Evolutionary conservation across 2,888 invertebrate species (phyloP), one percentile per base, ranked within the genome.

Genomic region (Diogma glabrata): DNA sequence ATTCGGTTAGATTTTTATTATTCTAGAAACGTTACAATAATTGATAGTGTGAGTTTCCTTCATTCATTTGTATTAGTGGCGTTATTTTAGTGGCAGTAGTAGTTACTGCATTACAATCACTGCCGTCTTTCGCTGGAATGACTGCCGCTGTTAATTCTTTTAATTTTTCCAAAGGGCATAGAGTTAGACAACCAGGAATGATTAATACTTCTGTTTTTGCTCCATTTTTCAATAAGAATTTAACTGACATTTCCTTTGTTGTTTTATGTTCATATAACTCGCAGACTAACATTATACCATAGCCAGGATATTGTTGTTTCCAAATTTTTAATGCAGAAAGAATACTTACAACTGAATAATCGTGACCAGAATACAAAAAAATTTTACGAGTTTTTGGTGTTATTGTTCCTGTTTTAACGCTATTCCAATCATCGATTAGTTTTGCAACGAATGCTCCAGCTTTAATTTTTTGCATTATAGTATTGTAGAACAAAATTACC

Each of bases 291-390:
- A 79, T 77, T 12, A 78, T 75, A 20, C 76, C 79, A 59, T 82
- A 85, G 17, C 73, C 74, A 0, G 85, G 85, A 56, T 81, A 64
- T 23, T 81, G 79, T 7, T 71, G 67, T 53, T 82, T 75, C 78
- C 81, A 87, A 5, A 84, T 70, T 40, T 77, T 74, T 30, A 87
- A 63, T 1, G 80, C 75, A 19, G 76, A 68, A 49, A 87, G 64
- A 45, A 87, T 63, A 58, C 82, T 80, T 1, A 78, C 76, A 5
- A 87, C 69, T 0, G 86, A 84, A 0, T 82, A 77, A 63, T 88
- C 87, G 61, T 88, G 87, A 1, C 82, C 84, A 0, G 79, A 75
- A 60, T 81, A 85, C 52, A 82, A 71, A 57, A 72, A 79, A 52
- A 82, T 71, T 64, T 80, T 82, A 10, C 75, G 68, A 3, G 64